Percentiles rank a stretch among this genome's conserved stretches.
Conservation (phyloP, 2,113 vertebrate genomes). For the Mirza zaza region DNA sequence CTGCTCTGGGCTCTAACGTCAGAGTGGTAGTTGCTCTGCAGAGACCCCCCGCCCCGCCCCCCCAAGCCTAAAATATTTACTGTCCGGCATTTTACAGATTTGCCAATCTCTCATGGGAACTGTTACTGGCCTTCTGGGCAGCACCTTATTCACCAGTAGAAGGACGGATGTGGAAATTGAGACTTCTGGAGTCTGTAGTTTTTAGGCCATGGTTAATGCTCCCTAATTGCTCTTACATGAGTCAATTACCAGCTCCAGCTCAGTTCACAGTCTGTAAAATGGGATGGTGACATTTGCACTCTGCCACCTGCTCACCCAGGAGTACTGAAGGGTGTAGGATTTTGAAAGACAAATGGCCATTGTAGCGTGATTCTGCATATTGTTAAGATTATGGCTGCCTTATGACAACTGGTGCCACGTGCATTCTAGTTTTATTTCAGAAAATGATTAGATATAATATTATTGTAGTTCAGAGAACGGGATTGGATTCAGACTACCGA, state of each 20-base stretch:
- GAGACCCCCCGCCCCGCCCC: background rate
- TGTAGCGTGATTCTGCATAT: rapidly evolving
- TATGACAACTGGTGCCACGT: rapidly evolving
- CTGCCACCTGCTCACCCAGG: background rate
- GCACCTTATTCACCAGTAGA: background rate
- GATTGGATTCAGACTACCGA: rapidly evolving
- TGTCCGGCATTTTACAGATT: background rate
- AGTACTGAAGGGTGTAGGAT: background rate
- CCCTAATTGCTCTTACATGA: rapidly evolving
- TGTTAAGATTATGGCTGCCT: no score
- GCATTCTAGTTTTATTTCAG: background rate
- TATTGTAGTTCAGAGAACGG: no score
- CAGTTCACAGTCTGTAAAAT: no score
- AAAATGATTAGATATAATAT: rapidly evolving
- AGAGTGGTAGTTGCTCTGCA: rapidly evolving
- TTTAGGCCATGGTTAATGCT: background rate
- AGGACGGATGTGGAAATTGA: background rate
- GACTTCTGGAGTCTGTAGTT: background rate
- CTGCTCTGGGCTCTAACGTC: rapidly evolving
- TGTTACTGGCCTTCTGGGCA: background rate
- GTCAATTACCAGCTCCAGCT: background rate
- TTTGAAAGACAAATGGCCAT: rapidly evolving
- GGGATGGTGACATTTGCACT: background rate
- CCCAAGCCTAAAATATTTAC: background rate
- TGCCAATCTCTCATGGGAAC: rapidly evolving